phyloP scores from a whole-genome alignment of 2,113 vertebrate species.

The Ceyx melanurus region DNA sequence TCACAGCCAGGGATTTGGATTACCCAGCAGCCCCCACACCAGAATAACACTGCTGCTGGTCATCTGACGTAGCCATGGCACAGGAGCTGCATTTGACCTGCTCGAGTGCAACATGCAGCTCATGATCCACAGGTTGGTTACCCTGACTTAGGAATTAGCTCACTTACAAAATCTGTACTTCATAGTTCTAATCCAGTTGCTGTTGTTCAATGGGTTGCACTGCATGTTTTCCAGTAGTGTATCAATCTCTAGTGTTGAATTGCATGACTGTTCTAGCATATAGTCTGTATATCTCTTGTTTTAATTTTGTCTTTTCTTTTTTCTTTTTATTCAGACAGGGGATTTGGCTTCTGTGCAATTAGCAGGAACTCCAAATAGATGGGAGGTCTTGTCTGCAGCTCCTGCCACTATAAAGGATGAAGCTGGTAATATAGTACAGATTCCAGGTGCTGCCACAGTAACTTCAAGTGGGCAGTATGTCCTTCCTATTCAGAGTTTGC shows the following conservation, averaged over 20 bases:
- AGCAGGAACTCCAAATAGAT: slow-evolving; percentile 90
- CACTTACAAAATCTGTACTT: not conserved
- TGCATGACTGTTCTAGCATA: slow-evolving; percentile 13
- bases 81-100: slow-evolving; percentile 24
- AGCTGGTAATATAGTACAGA: slow-evolving; percentile 92
- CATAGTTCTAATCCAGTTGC: not conserved
- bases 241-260: not conserved
- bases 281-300: not conserved
- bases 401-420: slow-evolving; percentile 91
- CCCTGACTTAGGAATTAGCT: not conserved
- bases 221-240: not conserved
- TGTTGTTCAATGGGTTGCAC: not conserved
- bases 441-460: slow-evolving; percentile 90
- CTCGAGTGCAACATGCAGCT: not conserved
- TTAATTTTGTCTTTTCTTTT: slow-evolving; percentile 59
- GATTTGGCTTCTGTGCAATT: slow-evolving; percentile 91
- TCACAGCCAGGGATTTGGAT: slow-evolving; percentile 36
- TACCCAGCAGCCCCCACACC: slow-evolving; percentile 4
- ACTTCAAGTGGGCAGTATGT: slow-evolving; percentile 98
- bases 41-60: slow-evolving; percentile 43
- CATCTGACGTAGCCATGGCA: slow-evolving; percentile 1
- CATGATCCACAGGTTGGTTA: not conserved
- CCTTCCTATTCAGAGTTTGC: slow-evolving; percentile 96
- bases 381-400: slow-evolving; percentile 91
- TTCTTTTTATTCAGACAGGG: slow-evolving; percentile 82